Percentiles rank a stretch among this genome's conserved stretches.
phyloP scores from a whole-genome alignment of 2,113 vertebrate genomes.

The Halichoerus grypus region DNA sequence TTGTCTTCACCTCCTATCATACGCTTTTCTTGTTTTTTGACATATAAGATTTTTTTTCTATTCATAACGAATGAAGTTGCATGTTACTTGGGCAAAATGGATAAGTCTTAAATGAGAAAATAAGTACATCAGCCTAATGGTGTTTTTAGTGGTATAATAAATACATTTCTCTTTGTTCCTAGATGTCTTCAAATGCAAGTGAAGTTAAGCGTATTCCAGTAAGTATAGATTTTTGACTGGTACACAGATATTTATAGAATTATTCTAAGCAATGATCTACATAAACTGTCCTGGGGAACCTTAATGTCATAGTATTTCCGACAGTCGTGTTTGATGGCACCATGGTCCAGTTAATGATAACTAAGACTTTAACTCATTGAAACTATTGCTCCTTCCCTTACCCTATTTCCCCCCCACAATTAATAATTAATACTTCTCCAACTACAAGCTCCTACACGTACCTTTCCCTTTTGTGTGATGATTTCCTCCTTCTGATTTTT shows the following conservation, averaged over 20 bases:
- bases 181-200: constrained; percentile 77
- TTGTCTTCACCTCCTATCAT: not conserved
- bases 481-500: not conserved
- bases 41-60: constrained; percentile 45
- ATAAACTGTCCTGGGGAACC: not conserved
- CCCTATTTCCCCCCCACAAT: not conserved
- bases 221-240: constrained; percentile 68
- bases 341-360: not conserved
- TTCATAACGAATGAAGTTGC: constrained; percentile 10
- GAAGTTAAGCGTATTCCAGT: constrained; percentile 83
- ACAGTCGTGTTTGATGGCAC: not conserved
- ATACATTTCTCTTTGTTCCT: constrained; percentile 71
- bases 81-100: constrained; percentile 12
- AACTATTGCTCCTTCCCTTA: not conserved
- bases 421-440: not conserved
- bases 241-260: constrained; percentile 1
- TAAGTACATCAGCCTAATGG: constrained; percentile 48
- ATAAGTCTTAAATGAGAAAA: constrained; percentile 47
- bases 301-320: not conserved
- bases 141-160: constrained; percentile 61
- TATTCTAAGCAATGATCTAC: not conserved
- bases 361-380: not conserved
- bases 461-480: not conserved
- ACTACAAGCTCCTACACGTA: not conserved
- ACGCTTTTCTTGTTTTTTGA: not conserved